Base-by-base conservation (phyloP, 2,113 vertebrate genomes). In the Rhynchopsitta pachyrhyncha region DNA sequence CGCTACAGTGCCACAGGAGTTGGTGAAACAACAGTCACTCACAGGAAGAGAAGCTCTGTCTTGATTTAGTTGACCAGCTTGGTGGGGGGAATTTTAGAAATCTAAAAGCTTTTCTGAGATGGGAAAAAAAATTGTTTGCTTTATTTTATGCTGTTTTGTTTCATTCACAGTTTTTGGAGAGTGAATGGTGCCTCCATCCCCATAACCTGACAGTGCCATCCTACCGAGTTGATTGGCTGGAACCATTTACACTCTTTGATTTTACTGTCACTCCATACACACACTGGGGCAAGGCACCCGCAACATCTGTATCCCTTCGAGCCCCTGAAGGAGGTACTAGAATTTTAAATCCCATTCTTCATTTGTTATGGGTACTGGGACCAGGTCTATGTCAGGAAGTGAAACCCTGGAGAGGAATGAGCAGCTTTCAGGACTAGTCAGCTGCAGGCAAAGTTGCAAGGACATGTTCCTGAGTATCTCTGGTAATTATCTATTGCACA, bases 191-290 rank as follows among this genome's bases (percentile, higher is more conserved):
- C 73, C 97, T 95, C 29, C 83, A 88, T 9, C 39, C 80, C 52
- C 87, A 53, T 66, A 84, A 82, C 11, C 64, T 98, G 82, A 92
- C 90, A 28, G 68, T 90, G n/a, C 94, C 98, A 44, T 77, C 86
- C 53, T 97, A 97, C 77, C 82, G 2, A 80, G 94, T 98, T 64
- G 97, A 96, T 88, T 96, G 94, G 25, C 88, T 98, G 94, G 95
- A 98, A n/a, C 98, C 98, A 25, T 97, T 98, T 74, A 17, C 68
- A 50, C 88, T 92, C 80, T 98, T 98, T 97, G 97, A 98, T 88
- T 95, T 98, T 92, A 97, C 93, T 2, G 97, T 98, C 46, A 98
- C 95, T 77, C 98, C 98, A 2, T 98, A 97, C 67, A 98, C 98
- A 6, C 98, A 98, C 83, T 98, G 98, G 98, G 98, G 97, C 75